Evolutionary conservation across 2,888 invertebrate species (phyloP), one percentile per base, ranked within the genome.

Genomic region (Cetonia aurata): DNA sequence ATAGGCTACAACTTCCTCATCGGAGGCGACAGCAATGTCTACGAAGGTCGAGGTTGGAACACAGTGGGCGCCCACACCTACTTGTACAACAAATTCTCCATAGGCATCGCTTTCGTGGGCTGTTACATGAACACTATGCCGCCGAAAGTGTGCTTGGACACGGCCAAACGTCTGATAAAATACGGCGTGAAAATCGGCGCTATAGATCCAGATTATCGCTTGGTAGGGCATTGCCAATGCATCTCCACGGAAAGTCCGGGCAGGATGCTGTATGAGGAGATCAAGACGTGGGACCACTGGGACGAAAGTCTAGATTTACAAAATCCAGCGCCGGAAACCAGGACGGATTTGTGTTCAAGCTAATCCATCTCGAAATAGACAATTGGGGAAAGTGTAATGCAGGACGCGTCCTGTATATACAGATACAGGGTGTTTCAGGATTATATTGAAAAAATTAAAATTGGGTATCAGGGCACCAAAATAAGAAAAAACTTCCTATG

Each of bases 21-120:
- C 65, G 88, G 89, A 37, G 86, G 86, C 12, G 89, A 89, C 79
- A 88, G 88, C 19, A 86, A 86, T 52, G 81, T 87, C 0, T 89
- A 88, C 75, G 87, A 89, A 80, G 89, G 89, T 6, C 80, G 86
- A 67, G 88, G 89, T 0, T 89, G 89, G 89, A 83, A 83, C 1
- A 80, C 82, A 0, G 83, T 86, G 68, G 89, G 89, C 0, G 86
- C 87, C 0, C 89, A 89, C 73, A 86, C 88, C 0, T 79, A 82
- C 67, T 83, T 85, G 37, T 89, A 87, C 74, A 89, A 90, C 75
- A 80, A 75, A 44, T 82, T 79, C 65, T 84, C 87, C 15, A 42
- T 83, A 25, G 88, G 88, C n/a, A 86, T 89, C 50, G 82, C 86
- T 33, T 86, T 88, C 72, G 83, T 89, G 50, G 89, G 88, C 0